Conservation (phyloP, 2,797 vertebrate genomes). For the Sebastes glaucus region DNA sequence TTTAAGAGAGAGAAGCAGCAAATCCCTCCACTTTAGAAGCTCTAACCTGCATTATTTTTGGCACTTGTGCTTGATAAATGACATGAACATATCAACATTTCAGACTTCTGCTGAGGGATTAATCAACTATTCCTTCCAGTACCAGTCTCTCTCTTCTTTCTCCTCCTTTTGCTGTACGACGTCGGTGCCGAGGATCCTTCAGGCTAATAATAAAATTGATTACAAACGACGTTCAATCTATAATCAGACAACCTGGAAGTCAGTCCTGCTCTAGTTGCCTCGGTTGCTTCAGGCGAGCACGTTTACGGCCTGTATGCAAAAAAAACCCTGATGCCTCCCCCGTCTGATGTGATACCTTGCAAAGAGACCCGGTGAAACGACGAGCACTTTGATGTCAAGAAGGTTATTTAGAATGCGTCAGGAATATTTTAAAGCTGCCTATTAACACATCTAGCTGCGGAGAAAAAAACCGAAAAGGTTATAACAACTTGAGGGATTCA, state of each 20-base stretch:
- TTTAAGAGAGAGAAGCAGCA: not conserved
- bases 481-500: slow-evolving; percentile 25
- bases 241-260: slow-evolving; percentile 47
- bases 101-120: not conserved
- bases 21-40: not conserved
- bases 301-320: slow-evolving; percentile 57
- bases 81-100: not conserved
- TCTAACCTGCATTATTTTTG: not conserved
- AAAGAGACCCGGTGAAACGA: slow-evolving; percentile 59
- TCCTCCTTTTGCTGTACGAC: not conserved
- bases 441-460: slow-evolving; percentile 42
- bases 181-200: not conserved
- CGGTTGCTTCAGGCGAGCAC: slow-evolving; percentile 41
- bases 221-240: slow-evolving; percentile 34
- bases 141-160: not conserved
- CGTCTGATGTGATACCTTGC: slow-evolving; percentile 66
- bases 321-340: slow-evolving; percentile 38
- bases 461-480: slow-evolving; percentile 2
- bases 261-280: slow-evolving; percentile 39
- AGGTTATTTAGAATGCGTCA: slow-evolving; percentile 70
- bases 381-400: slow-evolving; percentile 70
- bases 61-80: not conserved
- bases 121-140: not conserved
- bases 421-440: slow-evolving; percentile 66
- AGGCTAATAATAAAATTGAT: slow-evolving; percentile 38